A percentile compares a stretch with the other conserved stretches of the same genome.
phyloP scores from a whole-genome alignment of 1,140 invertebrate genomes.

The Brachionus paranguensis region DNA sequence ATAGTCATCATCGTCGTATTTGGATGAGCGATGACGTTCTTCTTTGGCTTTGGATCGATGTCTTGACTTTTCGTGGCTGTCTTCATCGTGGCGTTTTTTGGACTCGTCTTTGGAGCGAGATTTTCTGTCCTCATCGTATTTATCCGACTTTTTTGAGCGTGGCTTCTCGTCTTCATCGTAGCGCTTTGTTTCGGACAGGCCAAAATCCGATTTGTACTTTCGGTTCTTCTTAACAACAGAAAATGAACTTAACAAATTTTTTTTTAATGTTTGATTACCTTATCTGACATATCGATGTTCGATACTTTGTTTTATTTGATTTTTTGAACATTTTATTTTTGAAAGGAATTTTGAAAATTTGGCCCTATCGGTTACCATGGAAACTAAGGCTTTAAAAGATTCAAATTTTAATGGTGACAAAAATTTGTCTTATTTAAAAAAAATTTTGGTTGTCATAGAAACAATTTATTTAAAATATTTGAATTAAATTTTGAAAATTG shows the following conservation, averaged over 20 bases:
- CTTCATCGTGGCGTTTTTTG: background rate
- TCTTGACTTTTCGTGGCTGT: background rate
- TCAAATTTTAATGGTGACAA: background rate
- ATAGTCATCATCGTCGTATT: background rate
- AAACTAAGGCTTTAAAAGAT: background rate
- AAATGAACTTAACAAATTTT: background rate
- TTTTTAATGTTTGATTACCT: background rate
- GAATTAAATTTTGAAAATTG: background rate
- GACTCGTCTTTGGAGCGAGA: background rate
- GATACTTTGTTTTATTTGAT: background rate
- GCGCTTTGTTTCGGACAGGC: background rate
- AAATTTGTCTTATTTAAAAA: background rate
- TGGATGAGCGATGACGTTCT: background rate
- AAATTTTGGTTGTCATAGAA: background rate
- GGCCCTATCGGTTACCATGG: background rate
- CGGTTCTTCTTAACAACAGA: background rate
- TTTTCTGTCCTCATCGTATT: conserved; percentile 2
- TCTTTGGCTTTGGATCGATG: background rate
- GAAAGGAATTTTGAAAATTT: background rate
- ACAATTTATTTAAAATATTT: background rate
- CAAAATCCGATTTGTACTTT: conserved; percentile 26
- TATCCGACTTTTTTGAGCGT: background rate
- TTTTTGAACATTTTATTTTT: background rate
- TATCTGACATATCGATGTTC: conserved; percentile 12
- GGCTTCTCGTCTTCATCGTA: background rate